These are phyloP conservation scores for Hassar affinis DNA, from an alignment of 2,113 vertebrate genomes.

Conservation along the genomic window DNA sequence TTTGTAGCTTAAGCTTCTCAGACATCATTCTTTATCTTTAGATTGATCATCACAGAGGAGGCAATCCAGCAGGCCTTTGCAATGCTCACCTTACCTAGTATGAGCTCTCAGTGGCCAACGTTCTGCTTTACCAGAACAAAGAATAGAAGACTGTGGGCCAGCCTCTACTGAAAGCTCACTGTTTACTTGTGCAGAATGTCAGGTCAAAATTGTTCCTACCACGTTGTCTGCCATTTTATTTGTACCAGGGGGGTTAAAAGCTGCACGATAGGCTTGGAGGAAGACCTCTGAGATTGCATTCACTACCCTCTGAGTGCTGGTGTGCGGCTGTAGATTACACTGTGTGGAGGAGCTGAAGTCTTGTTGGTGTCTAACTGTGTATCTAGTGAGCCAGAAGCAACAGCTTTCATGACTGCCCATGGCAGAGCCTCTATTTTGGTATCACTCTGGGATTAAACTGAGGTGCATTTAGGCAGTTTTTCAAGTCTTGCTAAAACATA, in stretches of 20 bases:
- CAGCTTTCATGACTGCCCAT: slow-evolving; percentile 41
- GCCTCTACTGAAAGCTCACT: neutral
- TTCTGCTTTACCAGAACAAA: neutral
- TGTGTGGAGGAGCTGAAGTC: slow-evolving; percentile 1
- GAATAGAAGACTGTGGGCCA: neutral
- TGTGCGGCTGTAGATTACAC: neutral
- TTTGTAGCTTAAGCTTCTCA: slow-evolving; percentile 49
- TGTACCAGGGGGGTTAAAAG: neutral
- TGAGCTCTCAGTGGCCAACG: neutral
- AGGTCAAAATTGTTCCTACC: neutral
- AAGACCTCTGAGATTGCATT: neutral
- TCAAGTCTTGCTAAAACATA: slow-evolving; percentile 52
- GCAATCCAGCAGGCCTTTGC: slow-evolving; percentile 47
- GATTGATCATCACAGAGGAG: slow-evolving; percentile 58
- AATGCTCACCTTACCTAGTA: neutral
- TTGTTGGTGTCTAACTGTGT: slow-evolving; percentile 31
- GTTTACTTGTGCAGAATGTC: slow-evolving; percentile 1
- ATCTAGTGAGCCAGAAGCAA: slow-evolving; percentile 39
- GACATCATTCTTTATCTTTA: slow-evolving; percentile 55
- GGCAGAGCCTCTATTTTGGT: slow-evolving; percentile 56
- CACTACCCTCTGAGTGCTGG: neutral
- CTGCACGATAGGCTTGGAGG: neutral
- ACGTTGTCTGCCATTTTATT: slow-evolving; percentile 8
- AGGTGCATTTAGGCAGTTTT: slow-evolving; percentile 41
- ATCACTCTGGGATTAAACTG: slow-evolving; percentile 44